Conservation (phyloP, 2,888 invertebrate species). For the Clostera curtula region DNA sequence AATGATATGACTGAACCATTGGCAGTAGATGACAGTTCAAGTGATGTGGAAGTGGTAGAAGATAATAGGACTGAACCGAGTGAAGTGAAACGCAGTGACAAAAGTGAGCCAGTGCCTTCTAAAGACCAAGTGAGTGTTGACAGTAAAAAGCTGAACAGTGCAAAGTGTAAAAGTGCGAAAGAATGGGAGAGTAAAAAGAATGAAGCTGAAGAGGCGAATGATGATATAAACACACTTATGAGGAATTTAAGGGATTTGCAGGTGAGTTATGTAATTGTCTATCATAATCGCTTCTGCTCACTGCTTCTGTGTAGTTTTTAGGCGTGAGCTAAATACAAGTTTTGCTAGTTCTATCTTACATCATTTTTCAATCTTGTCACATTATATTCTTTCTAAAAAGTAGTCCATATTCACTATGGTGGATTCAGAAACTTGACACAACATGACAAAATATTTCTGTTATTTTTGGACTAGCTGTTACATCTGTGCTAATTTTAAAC, state of each 20-base stretch:
- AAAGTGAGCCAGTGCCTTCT: slow-evolving; percentile 51
- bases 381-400: neutral
- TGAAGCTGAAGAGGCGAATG: slow-evolving; percentile 41
- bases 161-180: slow-evolving; percentile 21
- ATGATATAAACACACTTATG: slow-evolving; percentile 53
- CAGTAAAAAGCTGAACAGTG: slow-evolving; percentile 31
- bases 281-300: too few relatives aligned
- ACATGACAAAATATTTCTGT: too few relatives aligned
- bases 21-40: slow-evolving; percentile 63
- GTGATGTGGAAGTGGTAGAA: slow-evolving; percentile 65
- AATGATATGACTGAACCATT: slow-evolving; percentile 45
- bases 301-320: too few relatives aligned
- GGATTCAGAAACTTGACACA: too few relatives aligned
- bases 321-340: too few relatives aligned
- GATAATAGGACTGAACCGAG: slow-evolving; percentile 42
- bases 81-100: slow-evolving; percentile 45
- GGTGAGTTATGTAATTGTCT: too few relatives aligned
- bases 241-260: slow-evolving; percentile 59
- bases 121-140: slow-evolving; percentile 40
- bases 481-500: too few relatives aligned
- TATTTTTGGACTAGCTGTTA: too few relatives aligned
- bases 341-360: too few relatives aligned
- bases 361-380: neutral
- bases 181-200: slow-evolving; percentile 25
- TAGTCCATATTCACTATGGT: too few relatives aligned